These are phyloP conservation scores for Hafferia zeledoni DNA, from an alignment of 2,797 vertebrate species.

Conservation along the genomic window DNA sequence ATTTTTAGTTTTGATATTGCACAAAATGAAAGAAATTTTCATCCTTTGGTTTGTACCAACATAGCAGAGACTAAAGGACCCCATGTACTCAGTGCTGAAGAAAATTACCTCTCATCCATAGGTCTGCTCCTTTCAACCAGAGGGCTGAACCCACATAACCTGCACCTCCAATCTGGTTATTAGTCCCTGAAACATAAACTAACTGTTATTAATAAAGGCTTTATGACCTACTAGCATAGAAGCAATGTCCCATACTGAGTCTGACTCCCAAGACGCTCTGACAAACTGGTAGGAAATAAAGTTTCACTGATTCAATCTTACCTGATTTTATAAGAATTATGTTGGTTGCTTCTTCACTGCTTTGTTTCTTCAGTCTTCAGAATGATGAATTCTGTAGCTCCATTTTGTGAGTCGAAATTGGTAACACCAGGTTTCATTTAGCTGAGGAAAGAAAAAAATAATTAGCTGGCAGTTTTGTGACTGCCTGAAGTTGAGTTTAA, in stretches of 20 bases:
- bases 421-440: background rate
- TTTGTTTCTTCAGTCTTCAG: background rate
- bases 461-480: constrained; percentile 36
- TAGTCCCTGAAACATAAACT: background rate
- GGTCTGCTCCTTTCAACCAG: background rate
- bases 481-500: constrained; percentile 71
- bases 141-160: rapidly evolving
- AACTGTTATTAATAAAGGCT: background rate
- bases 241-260: background rate
- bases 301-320: background rate
- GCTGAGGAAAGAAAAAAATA: background rate
- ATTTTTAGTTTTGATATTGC: background rate
- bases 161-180: background rate
- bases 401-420: background rate
- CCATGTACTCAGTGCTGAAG: background rate
- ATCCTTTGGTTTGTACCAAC: background rate
- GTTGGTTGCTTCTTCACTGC: background rate
- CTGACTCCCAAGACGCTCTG: background rate
- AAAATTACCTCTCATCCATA: background rate
- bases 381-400: background rate
- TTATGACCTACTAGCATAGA: background rate
- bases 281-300: background rate
- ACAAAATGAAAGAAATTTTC: background rate
- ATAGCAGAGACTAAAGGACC: background rate
- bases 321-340: background rate